Evolutionary conservation across 2,797 vertebrate species (phyloP), one percentile per base, ranked within the genome.

Genomic region (Lepus townsendii): DNA sequence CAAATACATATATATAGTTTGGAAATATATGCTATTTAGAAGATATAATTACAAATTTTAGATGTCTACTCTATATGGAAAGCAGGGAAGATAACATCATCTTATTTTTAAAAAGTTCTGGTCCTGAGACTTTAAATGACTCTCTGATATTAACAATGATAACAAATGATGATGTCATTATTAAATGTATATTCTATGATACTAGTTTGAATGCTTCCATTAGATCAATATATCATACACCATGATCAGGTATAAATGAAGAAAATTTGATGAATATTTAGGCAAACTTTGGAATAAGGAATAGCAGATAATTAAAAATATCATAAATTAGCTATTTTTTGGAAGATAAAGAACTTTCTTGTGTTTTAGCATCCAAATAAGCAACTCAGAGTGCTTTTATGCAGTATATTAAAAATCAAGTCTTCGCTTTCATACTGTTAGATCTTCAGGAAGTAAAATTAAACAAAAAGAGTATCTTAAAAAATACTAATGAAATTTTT

Each of bases 401-500:
- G 2, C 7, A 68, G 26, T 17, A 80, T 4, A 88, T 66, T 2
- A 72, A 93, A 91, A 52, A 16, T 57, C 50, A 86, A 90, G 4
- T 54, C 8, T 38, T 22, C 38, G 4, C 78, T 62, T 90, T 89
- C 27, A 32, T 60, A 90, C 14, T 89, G 26, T 75, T 83, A 91
- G 57, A 75, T 7, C 72, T 52, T 76, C 17, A 42, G 22, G 26
- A 83, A 78, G 93, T 79, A 91, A 69, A 85, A 38, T 82, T 66
- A 96, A 85, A 90, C 82, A 60, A 20, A 89, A 87, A 91, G 16
- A 13, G 17, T 1, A 50, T 42, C 16, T 90, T 83, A 60, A 88
- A 93, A 91, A 76, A n/a, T 50, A 72, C 30, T 10, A 76, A 12
- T 57, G 16, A 82, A 62, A 27, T 35, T 83, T 92, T 93, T 94